Conservation (phyloP, 2,888 invertebrate genomes). For the Amphipoea oculea region DNA sequence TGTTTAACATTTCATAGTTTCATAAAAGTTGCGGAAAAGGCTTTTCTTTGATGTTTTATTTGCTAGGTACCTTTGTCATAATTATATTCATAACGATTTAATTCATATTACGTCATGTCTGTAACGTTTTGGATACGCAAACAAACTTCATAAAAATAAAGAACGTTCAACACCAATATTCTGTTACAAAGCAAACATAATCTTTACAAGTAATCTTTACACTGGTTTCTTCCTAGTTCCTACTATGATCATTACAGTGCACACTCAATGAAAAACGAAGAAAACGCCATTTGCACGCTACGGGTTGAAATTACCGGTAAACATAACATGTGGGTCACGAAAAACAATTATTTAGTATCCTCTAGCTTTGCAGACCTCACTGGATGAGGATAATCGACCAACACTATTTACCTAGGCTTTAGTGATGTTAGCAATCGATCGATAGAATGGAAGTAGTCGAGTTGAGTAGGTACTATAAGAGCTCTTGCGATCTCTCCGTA, state of each 20-base stretch:
- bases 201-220: neutral
- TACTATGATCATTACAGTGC: slow-evolving; percentile 15
- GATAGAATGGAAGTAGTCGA: slow-evolving; percentile 31
- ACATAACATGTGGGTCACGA: slow-evolving; percentile 71
- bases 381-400: slow-evolving; percentile 47
- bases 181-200: slow-evolving; percentile 13
- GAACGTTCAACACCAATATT: neutral
- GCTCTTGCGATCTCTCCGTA: no score
- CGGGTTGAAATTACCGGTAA: slow-evolving; percentile 49
- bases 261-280: slow-evolving; percentile 19
- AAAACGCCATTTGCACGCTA: slow-evolving; percentile 46
- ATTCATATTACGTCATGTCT: neutral
- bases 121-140: neutral
- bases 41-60: slow-evolving; percentile 50
- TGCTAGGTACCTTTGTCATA: neutral
- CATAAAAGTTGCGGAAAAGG: slow-evolving; percentile 34
- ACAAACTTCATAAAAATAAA: neutral
- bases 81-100: slow-evolving; percentile 5
- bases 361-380: slow-evolving; percentile 49
- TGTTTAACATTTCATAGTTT: slow-evolving; percentile 33
- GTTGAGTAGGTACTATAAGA: neutral
- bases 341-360: slow-evolving; percentile 72
- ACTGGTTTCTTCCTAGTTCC: slow-evolving; percentile 22
- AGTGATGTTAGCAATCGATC: slow-evolving; percentile 44
- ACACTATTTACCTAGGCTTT: slow-evolving; percentile 22